phyloP scores from a whole-genome alignment of 1,140 invertebrate species.

The Solenopsis invicta region DNA sequence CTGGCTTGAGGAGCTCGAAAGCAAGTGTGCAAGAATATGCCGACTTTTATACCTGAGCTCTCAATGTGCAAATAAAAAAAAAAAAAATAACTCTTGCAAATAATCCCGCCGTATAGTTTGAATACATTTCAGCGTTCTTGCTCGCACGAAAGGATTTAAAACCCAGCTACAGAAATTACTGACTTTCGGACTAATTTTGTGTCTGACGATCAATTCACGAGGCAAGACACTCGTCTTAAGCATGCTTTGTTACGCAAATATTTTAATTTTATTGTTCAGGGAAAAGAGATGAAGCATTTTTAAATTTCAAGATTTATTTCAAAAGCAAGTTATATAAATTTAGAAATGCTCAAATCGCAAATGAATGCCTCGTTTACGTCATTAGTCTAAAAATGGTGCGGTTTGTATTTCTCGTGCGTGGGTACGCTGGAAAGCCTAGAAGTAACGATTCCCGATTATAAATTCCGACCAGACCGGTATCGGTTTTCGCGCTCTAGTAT shows the following conservation, averaged over 20 bases:
- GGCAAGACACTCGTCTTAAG: background rate
- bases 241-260: background rate
- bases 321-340: background rate
- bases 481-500: constrained; percentile 67
- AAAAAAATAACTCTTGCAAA: constrained; percentile 1
- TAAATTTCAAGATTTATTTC: no score
- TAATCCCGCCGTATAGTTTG: background rate
- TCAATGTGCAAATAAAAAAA: constrained; percentile 1
- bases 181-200: background rate
- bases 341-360: background rate
- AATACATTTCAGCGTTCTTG: constrained; percentile 1
- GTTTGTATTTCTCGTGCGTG: constrained; percentile 33
- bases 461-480: constrained; percentile 65
- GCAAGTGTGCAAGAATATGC: constrained; percentile 14
- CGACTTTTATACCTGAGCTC: constrained; percentile 20
- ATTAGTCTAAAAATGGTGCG: constrained; percentile 43
- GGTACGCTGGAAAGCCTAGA: constrained; percentile 2
- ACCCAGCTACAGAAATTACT: background rate
- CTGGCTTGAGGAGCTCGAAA: background rate
- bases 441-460: constrained; percentile 59
- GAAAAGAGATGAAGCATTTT: background rate
- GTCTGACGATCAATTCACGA: background rate
- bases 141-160: background rate
- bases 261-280: background rate
- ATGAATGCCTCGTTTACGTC: constrained; percentile 37